Conservation (phyloP, 2,888 invertebrate genomes). For the Gisinianus flammeolus region DNA sequence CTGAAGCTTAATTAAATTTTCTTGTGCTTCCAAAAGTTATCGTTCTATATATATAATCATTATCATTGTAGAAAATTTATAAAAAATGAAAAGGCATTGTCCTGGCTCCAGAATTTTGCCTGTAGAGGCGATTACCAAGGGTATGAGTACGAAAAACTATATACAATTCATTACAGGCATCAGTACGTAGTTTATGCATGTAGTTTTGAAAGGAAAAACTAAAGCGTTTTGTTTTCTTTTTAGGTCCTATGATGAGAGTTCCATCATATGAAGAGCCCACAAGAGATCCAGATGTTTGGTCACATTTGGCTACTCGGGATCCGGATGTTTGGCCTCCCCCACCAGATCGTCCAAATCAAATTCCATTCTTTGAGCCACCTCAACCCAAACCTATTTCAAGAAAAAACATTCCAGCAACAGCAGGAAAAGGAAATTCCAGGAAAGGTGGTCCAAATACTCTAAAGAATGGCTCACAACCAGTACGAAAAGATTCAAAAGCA, state of each 20-base stretch:
- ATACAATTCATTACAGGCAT: no score
- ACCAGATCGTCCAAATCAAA: conserved; percentile 66
- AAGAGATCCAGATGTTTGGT: conserved; percentile 81
- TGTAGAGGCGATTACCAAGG: background rate
- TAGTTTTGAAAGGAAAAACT: background rate
- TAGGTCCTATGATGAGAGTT: conserved; percentile 58
- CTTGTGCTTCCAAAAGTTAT: no score
- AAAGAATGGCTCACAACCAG: conserved; percentile 69
- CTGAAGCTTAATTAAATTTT: no score
- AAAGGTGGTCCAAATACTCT: background rate
- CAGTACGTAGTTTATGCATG: background rate
- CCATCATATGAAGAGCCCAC: conserved; percentile 69
- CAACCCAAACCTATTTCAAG: conserved; percentile 42
- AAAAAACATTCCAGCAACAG: conserved; percentile 2
- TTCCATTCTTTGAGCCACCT: conserved; percentile 68
- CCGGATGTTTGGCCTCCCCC: conserved; percentile 67
- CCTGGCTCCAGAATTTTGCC: background rate
- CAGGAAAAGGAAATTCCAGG: conserved; percentile 17
- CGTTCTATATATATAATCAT: no score
- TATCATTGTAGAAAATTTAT: no score
- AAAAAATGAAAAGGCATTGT: conserved; percentile 4
- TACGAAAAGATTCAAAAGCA: conserved; percentile 96
- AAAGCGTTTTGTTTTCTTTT: background rate
- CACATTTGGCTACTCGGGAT: conserved; percentile 67
- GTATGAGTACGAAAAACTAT: background rate